Evolutionary conservation across 2,888 invertebrate species (phyloP).

Genomic region (Caenorhabditis sp.): DNA sequence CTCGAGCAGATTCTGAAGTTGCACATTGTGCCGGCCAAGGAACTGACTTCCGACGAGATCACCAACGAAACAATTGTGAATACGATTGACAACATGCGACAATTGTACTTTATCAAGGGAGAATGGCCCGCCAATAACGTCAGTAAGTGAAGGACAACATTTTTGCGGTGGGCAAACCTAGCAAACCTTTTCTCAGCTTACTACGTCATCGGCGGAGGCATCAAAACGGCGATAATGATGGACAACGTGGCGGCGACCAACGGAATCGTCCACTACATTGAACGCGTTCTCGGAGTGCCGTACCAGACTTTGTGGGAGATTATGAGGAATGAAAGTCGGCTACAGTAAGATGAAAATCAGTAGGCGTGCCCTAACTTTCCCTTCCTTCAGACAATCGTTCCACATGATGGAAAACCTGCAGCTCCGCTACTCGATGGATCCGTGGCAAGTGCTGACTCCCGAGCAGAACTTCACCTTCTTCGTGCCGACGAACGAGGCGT

Average conservation of each 20-base stretch:
- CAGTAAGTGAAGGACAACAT: slow-evolving; percentile 76
- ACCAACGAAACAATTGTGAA: slow-evolving; percentile 79
- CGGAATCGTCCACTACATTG: slow-evolving; percentile 79
- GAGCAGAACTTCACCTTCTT: slow-evolving; percentile 88
- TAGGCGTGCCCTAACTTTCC: background rate
- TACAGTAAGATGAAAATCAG: slow-evolving; percentile 66
- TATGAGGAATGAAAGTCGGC: slow-evolving; percentile 75
- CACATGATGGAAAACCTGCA: slow-evolving; percentile 76
- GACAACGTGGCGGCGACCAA: slow-evolving; percentile 79
- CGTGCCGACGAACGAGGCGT: slow-evolving; percentile 91
- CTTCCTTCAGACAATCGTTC: slow-evolving; percentile 67
- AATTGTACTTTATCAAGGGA: slow-evolving; percentile 77
- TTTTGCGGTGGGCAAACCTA: too few relatives aligned
- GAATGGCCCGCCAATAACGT: slow-evolving; percentile 80
- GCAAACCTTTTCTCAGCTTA: slow-evolving; percentile 73
- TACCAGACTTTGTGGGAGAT: slow-evolving; percentile 78
- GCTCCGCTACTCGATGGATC: slow-evolving; percentile 77
- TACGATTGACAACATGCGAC: slow-evolving; percentile 78
- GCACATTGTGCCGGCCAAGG: slow-evolving; percentile 79
- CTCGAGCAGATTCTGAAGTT: slow-evolving; percentile 79
- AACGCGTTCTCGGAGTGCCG: slow-evolving; percentile 79
- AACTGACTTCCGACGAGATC: slow-evolving; percentile 78
- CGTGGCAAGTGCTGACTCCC: slow-evolving; percentile 79
- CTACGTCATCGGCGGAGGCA: slow-evolving; percentile 79
- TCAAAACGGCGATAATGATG: slow-evolving; percentile 76